Conservation (phyloP, 2,888 invertebrate species). For the Drosophila antonietae region DNA sequence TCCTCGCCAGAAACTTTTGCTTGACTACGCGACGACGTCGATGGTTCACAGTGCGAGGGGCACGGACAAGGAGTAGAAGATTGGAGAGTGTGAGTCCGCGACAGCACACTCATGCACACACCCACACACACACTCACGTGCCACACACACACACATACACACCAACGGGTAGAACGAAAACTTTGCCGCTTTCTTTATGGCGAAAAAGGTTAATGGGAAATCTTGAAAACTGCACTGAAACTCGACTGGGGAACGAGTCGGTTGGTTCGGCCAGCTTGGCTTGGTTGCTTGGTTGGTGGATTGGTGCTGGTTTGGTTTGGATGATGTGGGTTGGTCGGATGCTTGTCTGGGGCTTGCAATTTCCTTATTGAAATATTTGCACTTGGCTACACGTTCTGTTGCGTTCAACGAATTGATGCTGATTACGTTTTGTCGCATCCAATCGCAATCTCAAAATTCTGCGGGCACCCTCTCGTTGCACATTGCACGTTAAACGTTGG, state of each 20-base stretch:
- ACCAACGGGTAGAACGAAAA: constrained; percentile 27
- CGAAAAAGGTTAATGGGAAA: constrained; percentile 61
- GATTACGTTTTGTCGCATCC: constrained; percentile 26
- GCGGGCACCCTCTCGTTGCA: constrained; percentile 65
- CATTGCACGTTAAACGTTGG: constrained; percentile 9
- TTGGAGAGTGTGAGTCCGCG: constrained; percentile 53
- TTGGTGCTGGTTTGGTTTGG: background rate
- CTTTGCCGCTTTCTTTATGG: constrained; percentile 57
- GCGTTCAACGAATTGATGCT: constrained; percentile 34
- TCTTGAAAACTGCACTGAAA: constrained; percentile 61
- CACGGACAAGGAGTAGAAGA: background rate
- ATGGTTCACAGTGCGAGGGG: constrained; percentile 18
- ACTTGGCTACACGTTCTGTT: constrained; percentile 33
- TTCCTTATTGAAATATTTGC: constrained; percentile 66
- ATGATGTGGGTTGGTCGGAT: constrained; percentile 1
- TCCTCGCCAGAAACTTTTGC: constrained; percentile 76
- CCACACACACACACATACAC: background rate
- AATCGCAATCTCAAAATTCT: constrained; percentile 47
- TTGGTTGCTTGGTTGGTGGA: background rate
- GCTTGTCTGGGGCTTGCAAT: constrained; percentile 47
- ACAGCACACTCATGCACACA: constrained; percentile 34
- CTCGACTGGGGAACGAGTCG: constrained; percentile 15
- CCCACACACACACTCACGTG: constrained; percentile 11
- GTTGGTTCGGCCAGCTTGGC: background rate
- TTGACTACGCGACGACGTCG: constrained; percentile 54